Base-by-base conservation (phyloP, 2,113 vertebrate species). In the Edolisoma coerulescens region DNA sequence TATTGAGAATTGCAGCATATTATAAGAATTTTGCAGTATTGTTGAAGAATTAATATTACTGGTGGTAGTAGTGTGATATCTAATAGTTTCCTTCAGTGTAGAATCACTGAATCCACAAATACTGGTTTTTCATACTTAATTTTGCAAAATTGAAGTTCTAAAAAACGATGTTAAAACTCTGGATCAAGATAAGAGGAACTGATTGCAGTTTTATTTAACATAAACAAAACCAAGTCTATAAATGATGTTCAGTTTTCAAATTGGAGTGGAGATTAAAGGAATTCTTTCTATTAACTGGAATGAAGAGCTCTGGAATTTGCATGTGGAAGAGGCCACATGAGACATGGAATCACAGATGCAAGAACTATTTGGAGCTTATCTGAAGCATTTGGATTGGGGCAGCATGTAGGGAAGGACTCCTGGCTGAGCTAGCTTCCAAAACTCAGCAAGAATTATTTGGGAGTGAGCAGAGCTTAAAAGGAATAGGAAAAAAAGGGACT, bases 301-400 rank as follows among this genome's bases (percentile, higher is more conserved):
- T 63, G 73, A 93, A 92, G 63, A 86, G 42, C 83, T 84, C 27
- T 35, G 35, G 83, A 68, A 77, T 95, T 90, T 95, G 67, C 63
- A 33, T 90, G 79, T 86, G 73, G 74, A 94, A 87, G 74, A 90
- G 88, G 83, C 89, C 95, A 77, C 82, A 74, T 42, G 89, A 95
- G 94, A 84, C 8, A 4, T 23, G 44, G 33, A 93, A 89, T 84
- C 50, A 63, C 75, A 96, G 90, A 94, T 93, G 86, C 24, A 77
- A 95, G 56, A 95, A 44, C 44, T 70, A 28, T 86, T 93, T 96
- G 92, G 95, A 93, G 71, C 68, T 89, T 93, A 37, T 95, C 60
- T 89, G 91, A 77, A 86, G 50, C 59, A 44, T 74, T 92, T 92
- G 83, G 59, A 63, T 6, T 74, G 41, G 19, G 42, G 42, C 64